Evolutionary conservation across 2,797 vertebrate genomes (phyloP).

Genomic region (Lepidocolaptes lacrymiger): DNA sequence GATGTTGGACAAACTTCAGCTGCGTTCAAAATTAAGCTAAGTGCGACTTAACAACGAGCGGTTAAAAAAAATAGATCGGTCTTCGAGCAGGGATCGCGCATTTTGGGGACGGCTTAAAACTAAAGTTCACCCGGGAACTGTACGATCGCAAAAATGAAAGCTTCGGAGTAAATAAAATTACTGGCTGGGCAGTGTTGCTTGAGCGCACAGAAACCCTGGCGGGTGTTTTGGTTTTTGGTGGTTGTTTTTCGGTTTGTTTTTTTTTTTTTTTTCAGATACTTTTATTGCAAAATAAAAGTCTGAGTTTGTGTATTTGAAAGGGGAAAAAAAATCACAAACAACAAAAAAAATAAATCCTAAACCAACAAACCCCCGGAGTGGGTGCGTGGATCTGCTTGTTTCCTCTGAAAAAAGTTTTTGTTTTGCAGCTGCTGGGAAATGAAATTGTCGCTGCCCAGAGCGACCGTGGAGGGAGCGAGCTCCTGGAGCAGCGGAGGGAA

Average conservation of each 20-base stretch:
- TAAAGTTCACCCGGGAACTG: constrained; percentile 40
- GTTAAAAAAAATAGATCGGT: neutral
- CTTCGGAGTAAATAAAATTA: neutral
- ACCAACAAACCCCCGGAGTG: neutral
- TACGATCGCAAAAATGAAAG: constrained; percentile 48
- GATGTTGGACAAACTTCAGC: constrained; percentile 45
- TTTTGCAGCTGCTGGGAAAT: constrained; percentile 55
- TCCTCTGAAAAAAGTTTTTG: constrained; percentile 58
- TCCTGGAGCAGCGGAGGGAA: neutral
- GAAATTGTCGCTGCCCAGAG: constrained; percentile 35
- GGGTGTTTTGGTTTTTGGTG: neutral
- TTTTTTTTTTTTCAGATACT: neutral
- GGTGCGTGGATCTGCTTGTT: constrained; percentile 4
- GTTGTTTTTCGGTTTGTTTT: neutral
- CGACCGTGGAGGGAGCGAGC: neutral
- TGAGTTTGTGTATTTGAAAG: neutral
- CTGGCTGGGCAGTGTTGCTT: neutral
- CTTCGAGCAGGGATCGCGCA: neutral
- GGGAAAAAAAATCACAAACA: neutral
- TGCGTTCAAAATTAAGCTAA: neutral
- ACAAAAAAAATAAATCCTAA: neutral
- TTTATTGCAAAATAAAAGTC: constrained; percentile 21
- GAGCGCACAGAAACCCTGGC: neutral
- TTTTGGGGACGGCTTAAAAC: constrained; percentile 12
- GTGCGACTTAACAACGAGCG: neutral